These are phyloP conservation scores for Spisula subtruncata DNA, from an alignment of 2,888 invertebrate species.

Conservation along the genomic window DNA sequence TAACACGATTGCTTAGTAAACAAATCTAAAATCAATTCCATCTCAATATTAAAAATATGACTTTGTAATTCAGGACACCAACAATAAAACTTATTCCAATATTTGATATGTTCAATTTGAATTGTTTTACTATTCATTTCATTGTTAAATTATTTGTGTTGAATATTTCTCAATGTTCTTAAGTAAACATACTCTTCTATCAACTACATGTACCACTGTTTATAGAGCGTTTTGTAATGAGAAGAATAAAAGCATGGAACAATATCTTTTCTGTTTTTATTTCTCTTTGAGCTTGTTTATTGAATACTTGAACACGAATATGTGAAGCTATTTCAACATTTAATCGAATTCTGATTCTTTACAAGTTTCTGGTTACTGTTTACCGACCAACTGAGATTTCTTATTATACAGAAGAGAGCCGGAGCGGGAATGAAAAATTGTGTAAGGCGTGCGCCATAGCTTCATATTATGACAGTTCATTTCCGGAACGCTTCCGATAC, in stretches of 20 bases:
- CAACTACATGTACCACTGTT: neutral
- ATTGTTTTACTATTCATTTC: conserved; percentile 21
- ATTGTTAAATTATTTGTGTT: neutral
- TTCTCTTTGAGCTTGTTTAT: neutral
- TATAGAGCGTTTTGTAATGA: neutral
- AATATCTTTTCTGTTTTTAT: neutral
- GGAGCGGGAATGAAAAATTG: neutral
- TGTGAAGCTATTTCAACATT: conserved; percentile 13
- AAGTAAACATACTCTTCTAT: neutral
- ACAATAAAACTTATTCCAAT: neutral
- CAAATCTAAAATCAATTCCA: neutral
- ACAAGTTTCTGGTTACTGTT: conserved; percentile 21
- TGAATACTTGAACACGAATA: conserved; percentile 20
- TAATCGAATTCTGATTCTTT: conserved; percentile 1
- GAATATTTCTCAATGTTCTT: neutral
- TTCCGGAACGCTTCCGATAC: neutral
- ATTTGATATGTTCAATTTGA: neutral
- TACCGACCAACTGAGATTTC: neutral
- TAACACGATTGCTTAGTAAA: neutral
- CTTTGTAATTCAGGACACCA: neutral
- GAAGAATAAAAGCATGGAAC: neutral
- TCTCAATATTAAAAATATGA: neutral
- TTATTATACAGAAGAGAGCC: neutral
- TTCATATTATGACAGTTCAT: neutral
- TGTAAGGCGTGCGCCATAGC: neutral